phyloP scores from a whole-genome alignment of 2,113 vertebrate species.

The Herpetotheres cachinnans region DNA sequence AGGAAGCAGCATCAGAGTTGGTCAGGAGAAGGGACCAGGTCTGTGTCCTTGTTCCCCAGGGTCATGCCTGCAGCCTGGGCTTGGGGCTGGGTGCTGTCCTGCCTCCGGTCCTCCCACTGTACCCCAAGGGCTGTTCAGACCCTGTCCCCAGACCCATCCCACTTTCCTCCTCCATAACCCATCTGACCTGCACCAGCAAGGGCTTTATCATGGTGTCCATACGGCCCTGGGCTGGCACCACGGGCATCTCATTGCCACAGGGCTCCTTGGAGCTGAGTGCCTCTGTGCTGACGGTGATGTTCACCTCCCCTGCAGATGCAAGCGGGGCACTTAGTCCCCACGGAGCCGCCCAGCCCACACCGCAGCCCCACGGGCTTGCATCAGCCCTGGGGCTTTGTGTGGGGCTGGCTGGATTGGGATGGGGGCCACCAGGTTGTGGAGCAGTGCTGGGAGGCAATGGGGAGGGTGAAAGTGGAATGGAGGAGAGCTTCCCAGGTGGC shows the following conservation, averaged over 20 bases:
- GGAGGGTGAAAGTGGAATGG: fast-evolving
- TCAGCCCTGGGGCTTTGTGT: neutral
- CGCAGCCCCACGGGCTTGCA: neutral
- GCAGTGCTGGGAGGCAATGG: neutral
- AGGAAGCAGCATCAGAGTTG: neutral
- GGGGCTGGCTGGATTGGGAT: neutral
- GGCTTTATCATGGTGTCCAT: conserved; percentile 45
- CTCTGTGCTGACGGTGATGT: neutral
- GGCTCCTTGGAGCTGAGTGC: conserved; percentile 14
- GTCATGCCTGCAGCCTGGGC: neutral
- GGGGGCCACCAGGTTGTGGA: neutral
- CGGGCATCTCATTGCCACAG: neutral
- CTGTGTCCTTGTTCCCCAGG: neutral
- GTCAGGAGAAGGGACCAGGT: neutral
- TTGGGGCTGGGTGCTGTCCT: neutral
- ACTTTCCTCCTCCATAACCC: neutral
- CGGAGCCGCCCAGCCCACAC: fast-evolving
- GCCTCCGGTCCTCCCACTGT: neutral
- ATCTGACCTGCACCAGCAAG: conserved; percentile 50
- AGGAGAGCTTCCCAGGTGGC: neutral
- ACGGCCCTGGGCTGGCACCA: neutral
- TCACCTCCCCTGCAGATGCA: conserved; percentile 13
- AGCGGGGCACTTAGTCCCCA: fast-evolving
- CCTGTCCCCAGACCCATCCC: neutral
- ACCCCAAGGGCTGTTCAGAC: neutral